Percentiles rank a stretch among this genome's conserved stretches.
Evolutionary conservation across 2,113 vertebrate species (phyloP).

Genomic region (Pipa parva): DNA sequence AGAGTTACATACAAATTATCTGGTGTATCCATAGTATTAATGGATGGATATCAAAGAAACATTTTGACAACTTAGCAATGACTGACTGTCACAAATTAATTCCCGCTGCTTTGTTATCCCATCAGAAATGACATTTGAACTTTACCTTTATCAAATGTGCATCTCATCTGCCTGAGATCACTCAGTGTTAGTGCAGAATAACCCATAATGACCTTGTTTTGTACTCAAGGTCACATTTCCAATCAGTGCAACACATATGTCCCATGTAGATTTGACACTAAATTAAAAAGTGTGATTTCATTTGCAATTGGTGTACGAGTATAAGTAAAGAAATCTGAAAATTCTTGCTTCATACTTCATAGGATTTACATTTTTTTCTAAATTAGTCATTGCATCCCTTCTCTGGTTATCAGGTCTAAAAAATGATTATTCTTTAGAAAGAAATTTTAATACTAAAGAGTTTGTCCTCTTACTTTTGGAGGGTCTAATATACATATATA

Average conservation of each 20-base stretch:
- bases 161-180: slow-evolving; percentile 10
- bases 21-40: neutral
- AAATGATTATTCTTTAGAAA: no score
- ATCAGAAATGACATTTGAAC: slow-evolving; percentile 16
- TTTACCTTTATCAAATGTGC: slow-evolving; percentile 5
- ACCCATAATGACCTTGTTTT: neutral
- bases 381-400: neutral
- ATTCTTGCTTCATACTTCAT: neutral
- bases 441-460: no score
- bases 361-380: neutral
- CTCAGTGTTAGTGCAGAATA: neutral
- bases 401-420: neutral
- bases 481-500: no score
- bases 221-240: neutral
- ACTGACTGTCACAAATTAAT: neutral
- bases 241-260: neutral
- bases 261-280: neutral
- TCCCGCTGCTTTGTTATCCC: slow-evolving; percentile 5
- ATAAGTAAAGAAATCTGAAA: neutral
- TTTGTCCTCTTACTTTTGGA: no score
- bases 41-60: neutral
- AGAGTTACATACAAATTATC: neutral
- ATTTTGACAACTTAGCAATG: neutral
- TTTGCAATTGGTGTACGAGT: neutral
- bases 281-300: neutral